phyloP scores from a whole-genome alignment of 2,888 invertebrate genomes.

The Hemithea aestivaria region DNA sequence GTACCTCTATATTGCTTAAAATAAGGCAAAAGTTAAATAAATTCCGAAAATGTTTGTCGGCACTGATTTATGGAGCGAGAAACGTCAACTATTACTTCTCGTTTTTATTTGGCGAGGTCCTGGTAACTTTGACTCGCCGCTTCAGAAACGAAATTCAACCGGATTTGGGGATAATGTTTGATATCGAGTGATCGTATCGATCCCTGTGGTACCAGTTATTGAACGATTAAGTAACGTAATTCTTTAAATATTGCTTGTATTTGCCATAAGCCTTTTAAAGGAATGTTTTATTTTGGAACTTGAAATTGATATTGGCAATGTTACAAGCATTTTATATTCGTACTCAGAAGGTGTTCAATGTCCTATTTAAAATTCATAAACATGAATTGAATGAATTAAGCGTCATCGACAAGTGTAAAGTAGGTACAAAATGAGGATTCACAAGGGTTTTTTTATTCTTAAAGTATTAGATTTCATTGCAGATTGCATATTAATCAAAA shows the following conservation, averaged over 20 bases:
- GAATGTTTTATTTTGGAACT: constrained; percentile 6
- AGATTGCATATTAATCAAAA: too few relatives aligned
- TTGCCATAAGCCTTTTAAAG: constrained; percentile 2
- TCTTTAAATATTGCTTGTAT: constrained; percentile 7
- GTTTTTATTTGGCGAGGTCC: constrained; percentile 58
- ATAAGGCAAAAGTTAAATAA: constrained; percentile 47
- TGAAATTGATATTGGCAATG: constrained; percentile 1
- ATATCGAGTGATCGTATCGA: constrained; percentile 21
- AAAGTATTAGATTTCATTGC: too few relatives aligned
- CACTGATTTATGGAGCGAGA: constrained; percentile 71
- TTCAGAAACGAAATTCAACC: constrained; percentile 43
- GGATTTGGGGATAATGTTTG: constrained; percentile 23
- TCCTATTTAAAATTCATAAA: too few relatives aligned
- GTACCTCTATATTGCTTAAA: constrained; percentile 23
- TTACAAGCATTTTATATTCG: neutral
- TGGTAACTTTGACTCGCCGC: constrained; percentile 57
- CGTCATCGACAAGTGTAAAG: too few relatives aligned
- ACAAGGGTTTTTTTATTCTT: too few relatives aligned
- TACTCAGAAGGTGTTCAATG: too few relatives aligned
- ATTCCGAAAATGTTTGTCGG: constrained; percentile 66
- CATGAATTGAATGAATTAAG: too few relatives aligned
- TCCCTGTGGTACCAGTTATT: constrained; percentile 13
- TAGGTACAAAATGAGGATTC: too few relatives aligned
- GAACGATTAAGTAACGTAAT: constrained; percentile 15
- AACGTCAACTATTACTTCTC: constrained; percentile 62